Evolutionary conservation across 1,140 invertebrate species (phyloP).

Genomic region (Subanguina moxae): DNA sequence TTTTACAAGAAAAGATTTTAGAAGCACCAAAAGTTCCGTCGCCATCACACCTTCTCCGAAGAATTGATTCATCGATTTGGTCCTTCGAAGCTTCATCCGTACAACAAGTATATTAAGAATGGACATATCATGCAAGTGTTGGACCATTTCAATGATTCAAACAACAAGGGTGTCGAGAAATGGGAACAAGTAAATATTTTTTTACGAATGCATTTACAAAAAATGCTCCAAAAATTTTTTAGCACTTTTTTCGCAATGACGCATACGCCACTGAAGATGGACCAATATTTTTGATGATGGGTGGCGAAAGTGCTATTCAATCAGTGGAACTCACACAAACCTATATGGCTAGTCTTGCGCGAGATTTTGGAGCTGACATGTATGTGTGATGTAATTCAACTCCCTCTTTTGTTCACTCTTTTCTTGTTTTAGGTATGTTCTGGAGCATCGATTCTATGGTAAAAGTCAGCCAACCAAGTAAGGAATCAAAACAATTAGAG

Average conservation of each 20-base stretch:
- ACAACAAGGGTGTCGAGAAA: background rate
- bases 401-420: too few relatives aligned
- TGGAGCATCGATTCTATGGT: constrained; percentile 2
- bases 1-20: too few relatives aligned
- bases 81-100: too few relatives aligned
- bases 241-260: constrained; percentile 19
- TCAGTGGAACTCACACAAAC: background rate
- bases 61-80: too few relatives aligned
- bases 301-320: background rate
- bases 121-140: constrained; percentile 2
- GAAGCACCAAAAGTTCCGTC: too few relatives aligned
- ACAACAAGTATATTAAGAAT: too few relatives aligned
- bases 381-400: too few relatives aligned
- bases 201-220: background rate
- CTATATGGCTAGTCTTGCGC: too few relatives aligned
- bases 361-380: too few relatives aligned
- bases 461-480: background rate
- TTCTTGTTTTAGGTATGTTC: constrained; percentile 66
- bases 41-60: too few relatives aligned
- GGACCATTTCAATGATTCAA: constrained; percentile 11
- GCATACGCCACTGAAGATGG: background rate
- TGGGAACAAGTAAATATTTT: constrained; percentile 20
- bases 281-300: background rate
- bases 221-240: background rate
- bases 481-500: background rate